Evolutionary conservation across 2,888 invertebrate species (phyloP).

Genomic region (Meloe dianella): DNA sequence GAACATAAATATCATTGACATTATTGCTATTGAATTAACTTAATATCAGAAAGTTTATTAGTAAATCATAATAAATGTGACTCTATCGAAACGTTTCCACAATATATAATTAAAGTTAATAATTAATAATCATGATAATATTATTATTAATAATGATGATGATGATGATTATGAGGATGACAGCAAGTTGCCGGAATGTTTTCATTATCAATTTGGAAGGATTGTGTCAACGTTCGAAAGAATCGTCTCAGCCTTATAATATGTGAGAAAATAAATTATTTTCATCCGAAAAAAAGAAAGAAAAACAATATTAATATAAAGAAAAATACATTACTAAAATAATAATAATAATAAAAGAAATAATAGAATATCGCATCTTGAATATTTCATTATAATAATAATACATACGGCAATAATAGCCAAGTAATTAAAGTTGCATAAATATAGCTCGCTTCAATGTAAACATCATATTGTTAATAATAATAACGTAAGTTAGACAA

Average conservation of each 20-base stretch:
- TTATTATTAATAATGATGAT: not conserved
- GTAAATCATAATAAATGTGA: not conserved
- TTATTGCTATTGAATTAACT: slow-evolving; percentile 1
- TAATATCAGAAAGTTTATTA: slow-evolving; percentile 4
- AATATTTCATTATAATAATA: slow-evolving; percentile 44
- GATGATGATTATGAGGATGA: not conserved
- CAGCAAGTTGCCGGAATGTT: slow-evolving; percentile 13
- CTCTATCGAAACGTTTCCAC: not conserved
- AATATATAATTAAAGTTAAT: not conserved
- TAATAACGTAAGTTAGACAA: slow-evolving; percentile 42
- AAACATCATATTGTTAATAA: slow-evolving; percentile 48
- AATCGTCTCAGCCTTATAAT: slow-evolving; percentile 23
- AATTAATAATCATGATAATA: not conserved
- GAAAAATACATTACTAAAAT: slow-evolving; percentile 31
- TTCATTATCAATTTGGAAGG: not conserved
- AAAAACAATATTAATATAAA: slow-evolving; percentile 23
- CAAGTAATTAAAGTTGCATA: slow-evolving; percentile 50
- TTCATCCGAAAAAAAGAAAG: not conserved
- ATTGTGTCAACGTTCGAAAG: slow-evolving; percentile 11
- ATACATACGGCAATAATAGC: slow-evolving; percentile 49
- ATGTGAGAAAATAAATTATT: slow-evolving; percentile 32
- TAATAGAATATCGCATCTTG: slow-evolving; percentile 52
- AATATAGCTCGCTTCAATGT: slow-evolving; percentile 51
- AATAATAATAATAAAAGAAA: slow-evolving; percentile 40
- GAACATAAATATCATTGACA: slow-evolving; percentile 3